Conservation (phyloP, 2,888 invertebrate genomes). For the Dione juno region DNA sequence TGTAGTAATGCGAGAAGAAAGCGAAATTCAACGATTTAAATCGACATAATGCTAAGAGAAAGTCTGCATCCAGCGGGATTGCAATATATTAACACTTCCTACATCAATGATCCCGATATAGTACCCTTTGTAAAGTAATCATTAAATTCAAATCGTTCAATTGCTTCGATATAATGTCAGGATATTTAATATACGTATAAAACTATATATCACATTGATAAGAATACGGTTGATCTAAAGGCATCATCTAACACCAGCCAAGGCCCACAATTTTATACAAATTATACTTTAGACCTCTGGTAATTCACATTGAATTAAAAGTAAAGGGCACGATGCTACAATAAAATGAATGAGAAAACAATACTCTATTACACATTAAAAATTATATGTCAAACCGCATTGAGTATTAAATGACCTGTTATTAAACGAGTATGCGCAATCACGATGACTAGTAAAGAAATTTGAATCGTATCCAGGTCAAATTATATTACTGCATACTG, state of each 20-base stretch:
- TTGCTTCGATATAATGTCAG: not conserved
- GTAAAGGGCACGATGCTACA: constrained; percentile 2
- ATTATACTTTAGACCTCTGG: not conserved
- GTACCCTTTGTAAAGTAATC: not conserved
- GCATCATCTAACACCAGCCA: not conserved
- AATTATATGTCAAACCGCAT: constrained; percentile 24
- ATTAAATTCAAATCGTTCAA: not conserved
- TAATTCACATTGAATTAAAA: constrained; percentile 7
- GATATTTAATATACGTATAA: no score
- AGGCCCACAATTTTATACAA: not conserved
- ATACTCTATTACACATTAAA: constrained; percentile 13
- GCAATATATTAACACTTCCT: constrained; percentile 47
- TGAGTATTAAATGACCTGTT: constrained; percentile 29
- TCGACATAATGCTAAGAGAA: constrained; percentile 50
- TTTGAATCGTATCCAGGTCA: constrained; percentile 39
- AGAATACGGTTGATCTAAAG: no score
- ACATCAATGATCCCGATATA: constrained; percentile 33
- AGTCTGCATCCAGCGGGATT: constrained; percentile 49
- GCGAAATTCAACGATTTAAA: constrained; percentile 50
- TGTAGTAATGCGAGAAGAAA: constrained; percentile 52
- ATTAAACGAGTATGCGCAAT: constrained; percentile 36
- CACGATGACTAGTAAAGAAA: constrained; percentile 38
- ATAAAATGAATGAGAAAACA: constrained; percentile 22
- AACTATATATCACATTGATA: no score
- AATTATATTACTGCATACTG: constrained; percentile 35